phyloP scores from a whole-genome alignment of 92 coral and sea anemone genomes.

The Paramuricea clavata region DNA sequence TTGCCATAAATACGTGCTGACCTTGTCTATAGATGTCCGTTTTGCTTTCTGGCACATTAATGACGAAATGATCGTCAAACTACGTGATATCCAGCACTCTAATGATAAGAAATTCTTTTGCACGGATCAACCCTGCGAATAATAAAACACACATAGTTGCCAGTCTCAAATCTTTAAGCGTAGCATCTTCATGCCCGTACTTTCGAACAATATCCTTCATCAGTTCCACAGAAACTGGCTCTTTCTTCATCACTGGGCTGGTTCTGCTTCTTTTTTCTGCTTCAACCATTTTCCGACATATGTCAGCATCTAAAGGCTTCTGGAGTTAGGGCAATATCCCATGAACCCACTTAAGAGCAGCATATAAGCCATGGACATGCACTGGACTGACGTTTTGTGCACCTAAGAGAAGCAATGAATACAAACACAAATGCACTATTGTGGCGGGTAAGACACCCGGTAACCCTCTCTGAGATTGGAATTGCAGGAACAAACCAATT shows the following conservation, averaged over 20 bases:
- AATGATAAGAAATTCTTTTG: conserved; percentile 39
- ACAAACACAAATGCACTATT: too few relatives aligned
- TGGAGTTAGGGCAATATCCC: conserved; percentile 18
- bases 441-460: too few relatives aligned
- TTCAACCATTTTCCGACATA: conserved; percentile 55
- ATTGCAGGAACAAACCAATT: not conserved
- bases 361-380: conserved; percentile 54
- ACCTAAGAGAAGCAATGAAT: not conserved
- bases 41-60: too few relatives aligned
- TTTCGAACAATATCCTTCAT: too few relatives aligned
- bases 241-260: conserved; percentile 47
- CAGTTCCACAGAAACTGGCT: too few relatives aligned
- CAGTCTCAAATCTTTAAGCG: conserved; percentile 41
- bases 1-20: conserved; percentile 35
- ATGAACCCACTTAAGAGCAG: too few relatives aligned
- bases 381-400: conserved; percentile 13
- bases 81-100: not conserved
- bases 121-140: conserved; percentile 42
- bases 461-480: too few relatives aligned
- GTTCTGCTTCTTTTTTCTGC: conserved; percentile 35
- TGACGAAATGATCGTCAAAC: too few relatives aligned
- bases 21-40: too few relatives aligned
- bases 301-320: conserved; percentile 50
- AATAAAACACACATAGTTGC: conserved; percentile 55
- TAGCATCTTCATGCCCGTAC: conserved; percentile 29